Evolutionary conservation across 1,140 invertebrate species (phyloP), one percentile per base, ranked within the genome.

Genomic region (Temnothorax longispinosus): DNA sequence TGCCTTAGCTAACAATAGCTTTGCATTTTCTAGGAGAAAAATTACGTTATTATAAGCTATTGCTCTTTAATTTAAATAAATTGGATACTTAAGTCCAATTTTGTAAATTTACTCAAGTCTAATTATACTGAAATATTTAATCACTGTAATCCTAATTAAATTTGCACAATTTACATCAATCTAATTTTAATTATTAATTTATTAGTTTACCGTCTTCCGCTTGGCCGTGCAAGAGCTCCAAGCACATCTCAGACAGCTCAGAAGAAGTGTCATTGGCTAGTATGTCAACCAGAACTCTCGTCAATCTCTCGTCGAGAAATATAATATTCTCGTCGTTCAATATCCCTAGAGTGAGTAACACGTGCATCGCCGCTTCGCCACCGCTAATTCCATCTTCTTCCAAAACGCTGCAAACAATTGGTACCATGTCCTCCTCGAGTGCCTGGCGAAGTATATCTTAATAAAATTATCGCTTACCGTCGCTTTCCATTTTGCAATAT

Each of bases 161-260:
- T 27, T 11, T 44, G 3, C 4, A 15, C 54, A 18, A 58, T 76
- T 60, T 64, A 15, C 38, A 62, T 58, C n/a, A 38, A 50, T 86
- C 8, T 44, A 58, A 81, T 58, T 78, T 38, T 13, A 85, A 52
- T 76, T 64, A n/a, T 64, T 10, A 50, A 75, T 56, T 85, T 11
- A 77, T 72, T 50, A 65, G 85, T 90, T 94, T 95, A 97, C 97
- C 97, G 95, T 97, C 97, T 92, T 98, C 97, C 56, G 97, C 97
- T 94, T 98, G 97, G 74, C 96, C 96, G 92, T 97, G 96, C 87
- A 98, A 95, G 81, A 98, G 95, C 92, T 98, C 97, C n/a, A 98
- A 94, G 93, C 97, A 97, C 91, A 97, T 94, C 92, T 97, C 97
- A 13, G 96, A 97, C 71, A 97, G 95, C 90, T 98, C 97, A 0